Base-by-base conservation (phyloP, 2,797 vertebrate species). In the Hydrocynus forskahlii region DNA sequence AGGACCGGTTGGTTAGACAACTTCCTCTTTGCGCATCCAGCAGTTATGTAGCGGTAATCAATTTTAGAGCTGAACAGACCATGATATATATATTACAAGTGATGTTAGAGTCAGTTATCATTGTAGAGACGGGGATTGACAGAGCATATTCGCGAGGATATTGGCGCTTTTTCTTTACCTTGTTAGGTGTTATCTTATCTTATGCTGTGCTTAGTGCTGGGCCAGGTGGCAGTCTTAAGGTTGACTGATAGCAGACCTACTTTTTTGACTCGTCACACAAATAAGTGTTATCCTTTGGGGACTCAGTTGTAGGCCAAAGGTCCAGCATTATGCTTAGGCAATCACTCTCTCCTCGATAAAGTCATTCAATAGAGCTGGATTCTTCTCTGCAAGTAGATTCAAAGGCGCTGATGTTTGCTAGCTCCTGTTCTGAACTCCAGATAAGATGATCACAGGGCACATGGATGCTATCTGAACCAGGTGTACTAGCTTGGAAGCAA, bases 141-240 rank as follows among this genome's bases (percentile, higher is more conserved):
- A n/a, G n/a, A n/a, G n/a, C n/a, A n/a, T n/a, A n/a, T n/a, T n/a
- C n/a, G n/a, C n/a, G n/a, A n/a, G n/a, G n/a, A n/a, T n/a, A n/a
- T n/a, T n/a, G n/a, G n/a, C n/a, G n/a, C 5, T 48, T 29, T 29
- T 48, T 60, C 54, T 70, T 4, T 70, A 60, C 21, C 35, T 17
- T 35, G 63, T 67, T 48, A 13, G 48, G 45, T 50, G 16, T 89
- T 92, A 92, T 93, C 92, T 92, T 87, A 92, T 94, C 91, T 75
- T 4, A 14, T 60, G 76, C 59, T 81, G 38, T 83, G 85, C 90
- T 89, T 87, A 89, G 81, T 78, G 72, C 74, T 76, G 59, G 72
- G 76, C 83, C 81, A 63, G 88, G 83, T 91, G 87, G 89, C 88
- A 91, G 89, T 90, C 89, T 86, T 88, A 89, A 90, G 86, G 89